Evolutionary conservation across 1,140 invertebrate species (phyloP).

Genomic region (Polyergus mexicanus): DNA sequence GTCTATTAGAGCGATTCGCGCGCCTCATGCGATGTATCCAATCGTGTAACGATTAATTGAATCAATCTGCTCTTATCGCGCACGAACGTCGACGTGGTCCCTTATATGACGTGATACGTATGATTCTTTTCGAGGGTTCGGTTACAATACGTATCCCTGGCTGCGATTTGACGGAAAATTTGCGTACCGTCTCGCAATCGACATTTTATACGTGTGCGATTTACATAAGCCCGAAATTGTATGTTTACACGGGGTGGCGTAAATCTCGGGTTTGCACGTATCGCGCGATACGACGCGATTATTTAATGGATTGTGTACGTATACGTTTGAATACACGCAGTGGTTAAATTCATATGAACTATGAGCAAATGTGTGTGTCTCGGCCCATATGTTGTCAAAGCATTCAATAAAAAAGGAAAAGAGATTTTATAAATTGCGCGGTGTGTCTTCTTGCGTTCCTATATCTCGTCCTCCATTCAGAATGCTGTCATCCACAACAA

Average conservation of each 20-base stretch:
- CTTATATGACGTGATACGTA: conserved; percentile 6
- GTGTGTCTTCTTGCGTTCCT: background rate
- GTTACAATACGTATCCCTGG: conserved; percentile 7
- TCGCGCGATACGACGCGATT: conserved; percentile 67
- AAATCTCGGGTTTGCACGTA: conserved; percentile 29
- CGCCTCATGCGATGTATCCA: conserved; percentile 16
- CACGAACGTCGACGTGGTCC: conserved; percentile 39
- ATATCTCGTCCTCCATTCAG: background rate
- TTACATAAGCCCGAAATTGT: conserved; percentile 54
- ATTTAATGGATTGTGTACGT: conserved; percentile 76
- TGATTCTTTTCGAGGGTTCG: conserved; percentile 35
- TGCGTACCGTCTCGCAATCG: conserved; percentile 40
- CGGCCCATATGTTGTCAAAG: conserved; percentile 79
- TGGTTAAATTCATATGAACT: conserved; percentile 76
- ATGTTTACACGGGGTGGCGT: conserved; percentile 44
- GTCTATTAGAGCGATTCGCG: background rate
- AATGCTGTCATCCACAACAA: too few relatives aligned
- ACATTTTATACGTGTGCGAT: conserved; percentile 62
- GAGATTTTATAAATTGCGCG: conserved; percentile 76
- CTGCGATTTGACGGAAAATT: conserved; percentile 41
- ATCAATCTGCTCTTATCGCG: conserved; percentile 40
- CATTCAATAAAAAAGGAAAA: conserved; percentile 78
- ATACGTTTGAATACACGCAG: conserved; percentile 76
- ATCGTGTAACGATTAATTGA: background rate
- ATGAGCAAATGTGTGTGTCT: conserved; percentile 79